Percentiles rank a stretch among this genome's conserved stretches.
These are phyloP conservation scores for Melieria crassipennis DNA, from an alignment of 2,888 invertebrate species.

Conservation along the genomic window DNA sequence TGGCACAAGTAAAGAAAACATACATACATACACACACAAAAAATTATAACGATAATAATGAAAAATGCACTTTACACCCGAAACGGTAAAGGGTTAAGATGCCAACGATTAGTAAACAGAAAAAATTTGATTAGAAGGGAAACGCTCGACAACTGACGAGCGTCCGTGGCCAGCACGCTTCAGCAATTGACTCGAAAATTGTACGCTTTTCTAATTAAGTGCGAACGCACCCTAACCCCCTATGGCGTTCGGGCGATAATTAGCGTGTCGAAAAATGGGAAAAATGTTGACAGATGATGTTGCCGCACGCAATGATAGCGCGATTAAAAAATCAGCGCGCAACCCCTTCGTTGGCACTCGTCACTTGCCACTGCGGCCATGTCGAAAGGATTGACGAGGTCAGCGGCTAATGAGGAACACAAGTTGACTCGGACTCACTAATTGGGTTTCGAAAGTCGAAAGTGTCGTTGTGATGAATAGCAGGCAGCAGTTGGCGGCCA, in stretches of 20 bases:
- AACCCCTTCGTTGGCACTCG: constrained; percentile 49
- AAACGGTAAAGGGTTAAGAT: no score
- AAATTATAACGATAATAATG: no score
- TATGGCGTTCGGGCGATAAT: not conserved
- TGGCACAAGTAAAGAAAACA: no score
- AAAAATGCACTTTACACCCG: no score
- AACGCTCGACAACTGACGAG: not conserved
- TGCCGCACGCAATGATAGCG: constrained; percentile 50
- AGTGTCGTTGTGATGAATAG: not conserved
- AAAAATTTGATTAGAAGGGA: no score
- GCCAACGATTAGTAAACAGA: no score
- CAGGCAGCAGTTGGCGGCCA: constrained; percentile 14
- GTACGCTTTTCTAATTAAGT: constrained; percentile 52
- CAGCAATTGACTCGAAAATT: constrained; percentile 30
- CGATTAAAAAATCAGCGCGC: constrained; percentile 54
- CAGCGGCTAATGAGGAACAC: constrained; percentile 15
- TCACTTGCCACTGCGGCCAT: constrained; percentile 6
- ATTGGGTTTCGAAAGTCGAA: constrained; percentile 6
- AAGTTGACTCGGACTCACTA: constrained; percentile 24
- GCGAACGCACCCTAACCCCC: constrained; percentile 7
- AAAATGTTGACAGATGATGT: constrained; percentile 58
- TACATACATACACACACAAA: no score
- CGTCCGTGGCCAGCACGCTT: not conserved
- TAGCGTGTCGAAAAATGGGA: constrained; percentile 7
- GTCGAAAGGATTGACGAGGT: not conserved